Percentiles rank a stretch among this genome's conserved stretches.
These are phyloP conservation scores for Zaprionus davidi DNA, from an alignment of 1,140 invertebrate genomes.

Conservation along the genomic window DNA sequence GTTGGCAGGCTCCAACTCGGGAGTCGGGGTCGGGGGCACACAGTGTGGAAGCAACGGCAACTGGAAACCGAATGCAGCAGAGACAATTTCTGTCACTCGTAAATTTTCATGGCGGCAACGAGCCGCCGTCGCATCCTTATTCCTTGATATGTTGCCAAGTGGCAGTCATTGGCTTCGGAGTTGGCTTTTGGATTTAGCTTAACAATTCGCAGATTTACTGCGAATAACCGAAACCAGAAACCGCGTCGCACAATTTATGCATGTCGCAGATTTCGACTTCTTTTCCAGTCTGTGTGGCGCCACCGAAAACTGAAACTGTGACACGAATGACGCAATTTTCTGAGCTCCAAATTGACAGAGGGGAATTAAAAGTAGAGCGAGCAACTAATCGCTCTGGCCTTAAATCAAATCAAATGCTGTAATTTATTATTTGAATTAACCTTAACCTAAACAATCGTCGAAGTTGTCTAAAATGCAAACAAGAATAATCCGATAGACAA, in stretches of 20 bases:
- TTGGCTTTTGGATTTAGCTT: conserved; percentile 67
- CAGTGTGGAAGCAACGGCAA: conserved; percentile 6
- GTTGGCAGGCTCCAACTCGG: conserved; percentile 9
- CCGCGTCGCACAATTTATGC: conserved; percentile 65
- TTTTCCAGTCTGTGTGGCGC: conserved; percentile 57
- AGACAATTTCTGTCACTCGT: conserved; percentile 76
- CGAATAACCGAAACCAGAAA: conserved; percentile 46
- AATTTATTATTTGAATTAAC: too few species aligned
- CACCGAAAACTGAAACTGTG: conserved; percentile 27
- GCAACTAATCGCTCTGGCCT: not conserved
- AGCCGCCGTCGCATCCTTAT: conserved; percentile 69
- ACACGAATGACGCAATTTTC: conserved; percentile 52
- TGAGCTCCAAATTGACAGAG: conserved; percentile 34
- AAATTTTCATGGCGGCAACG: conserved; percentile 75
- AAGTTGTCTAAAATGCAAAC: too few species aligned
- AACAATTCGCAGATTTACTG: conserved; percentile 71
- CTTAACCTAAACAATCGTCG: too few species aligned
- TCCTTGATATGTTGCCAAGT: conserved; percentile 73
- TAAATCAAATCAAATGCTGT: not conserved
- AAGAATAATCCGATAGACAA: too few species aligned
- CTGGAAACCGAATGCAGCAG: conserved; percentile 58
- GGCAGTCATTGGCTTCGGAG: conserved; percentile 72
- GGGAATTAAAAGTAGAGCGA: conserved; percentile 21
- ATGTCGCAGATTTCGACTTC: conserved; percentile 61
- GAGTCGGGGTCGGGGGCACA: not conserved